Evolutionary conservation across 2,888 invertebrate species (phyloP).

Genomic region (Zygaena filipendulae): DNA sequence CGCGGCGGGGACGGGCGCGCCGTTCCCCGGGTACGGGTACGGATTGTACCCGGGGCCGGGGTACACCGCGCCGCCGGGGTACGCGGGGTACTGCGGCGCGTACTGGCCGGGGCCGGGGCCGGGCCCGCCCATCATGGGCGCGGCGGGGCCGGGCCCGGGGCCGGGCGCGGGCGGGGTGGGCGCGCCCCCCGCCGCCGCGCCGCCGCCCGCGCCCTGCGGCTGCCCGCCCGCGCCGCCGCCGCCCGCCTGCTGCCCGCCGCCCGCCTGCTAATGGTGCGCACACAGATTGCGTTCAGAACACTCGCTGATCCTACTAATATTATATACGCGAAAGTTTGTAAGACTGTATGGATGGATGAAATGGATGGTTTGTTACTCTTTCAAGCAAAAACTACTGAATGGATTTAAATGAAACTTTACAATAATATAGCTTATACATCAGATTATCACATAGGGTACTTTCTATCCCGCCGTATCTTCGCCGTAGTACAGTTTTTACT

Average conservation of each 20-base stretch:
- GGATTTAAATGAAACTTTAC: no score
- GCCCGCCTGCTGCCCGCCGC: constrained; percentile 12
- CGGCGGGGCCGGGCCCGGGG: constrained; percentile 15
- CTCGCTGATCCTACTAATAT: no score
- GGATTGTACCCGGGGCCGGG: constrained; percentile 36
- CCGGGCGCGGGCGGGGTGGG: constrained; percentile 18
- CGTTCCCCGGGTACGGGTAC: constrained; percentile 31
- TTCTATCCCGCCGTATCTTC: no score
- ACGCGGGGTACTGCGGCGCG: constrained; percentile 40
- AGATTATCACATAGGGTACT: no score
- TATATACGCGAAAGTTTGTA: no score
- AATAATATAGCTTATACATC: no score
- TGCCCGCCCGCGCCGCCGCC: constrained; percentile 15
- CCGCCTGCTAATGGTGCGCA: constrained; percentile 13
- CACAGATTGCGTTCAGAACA: constrained; percentile 4
- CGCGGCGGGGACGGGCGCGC: constrained; percentile 21
- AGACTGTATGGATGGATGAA: no score
- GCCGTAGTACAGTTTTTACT: no score
- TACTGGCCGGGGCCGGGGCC: constrained; percentile 24
- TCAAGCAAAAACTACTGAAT: no score
- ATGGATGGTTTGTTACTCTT: no score
- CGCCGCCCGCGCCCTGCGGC: constrained; percentile 18
- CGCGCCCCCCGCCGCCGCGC: constrained; percentile 16
- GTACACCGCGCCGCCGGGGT: constrained; percentile 38
- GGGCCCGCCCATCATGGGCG: constrained; percentile 21